Conservation (phyloP, 2,888 invertebrate genomes). For the Agrochola lychnidis region DNA sequence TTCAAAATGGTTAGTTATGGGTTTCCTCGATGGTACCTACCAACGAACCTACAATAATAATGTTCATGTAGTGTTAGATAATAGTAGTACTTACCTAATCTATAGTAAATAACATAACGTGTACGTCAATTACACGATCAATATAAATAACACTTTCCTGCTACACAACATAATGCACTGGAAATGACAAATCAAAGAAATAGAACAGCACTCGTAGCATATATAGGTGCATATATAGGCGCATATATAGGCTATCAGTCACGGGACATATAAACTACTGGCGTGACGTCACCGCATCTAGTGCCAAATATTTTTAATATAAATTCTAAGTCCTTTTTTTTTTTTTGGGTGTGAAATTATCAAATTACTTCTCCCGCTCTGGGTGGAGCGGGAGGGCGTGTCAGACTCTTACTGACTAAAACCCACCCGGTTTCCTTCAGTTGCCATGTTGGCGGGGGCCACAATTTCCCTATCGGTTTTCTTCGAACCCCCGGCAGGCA, state of each 20-base stretch:
- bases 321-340: neutral
- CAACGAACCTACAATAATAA: too few species aligned
- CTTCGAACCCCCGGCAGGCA: too few species aligned
- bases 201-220: neutral
- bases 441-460: too few species aligned
- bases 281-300: constrained; percentile 40
- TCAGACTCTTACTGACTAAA: too few species aligned
- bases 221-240: constrained; percentile 37
- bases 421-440: too few species aligned
- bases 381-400: too few species aligned
- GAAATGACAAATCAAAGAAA: constrained; percentile 43
- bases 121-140: neutral
- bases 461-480: too few species aligned
- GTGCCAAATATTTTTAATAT: constrained; percentile 36
- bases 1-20: too few species aligned
- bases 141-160: neutral
- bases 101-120: neutral
- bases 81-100: neutral
- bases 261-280: constrained; percentile 14
- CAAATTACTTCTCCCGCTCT: too few species aligned
- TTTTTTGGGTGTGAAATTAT: too few species aligned
- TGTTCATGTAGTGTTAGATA: neutral
- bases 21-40: neutral
- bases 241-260: constrained; percentile 37
- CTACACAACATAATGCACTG: neutral